Evolutionary conservation across 1,140 invertebrate genomes (phyloP), one percentile per base, ranked within the genome.

Genomic region (Hypsibius dujardini): DNA sequence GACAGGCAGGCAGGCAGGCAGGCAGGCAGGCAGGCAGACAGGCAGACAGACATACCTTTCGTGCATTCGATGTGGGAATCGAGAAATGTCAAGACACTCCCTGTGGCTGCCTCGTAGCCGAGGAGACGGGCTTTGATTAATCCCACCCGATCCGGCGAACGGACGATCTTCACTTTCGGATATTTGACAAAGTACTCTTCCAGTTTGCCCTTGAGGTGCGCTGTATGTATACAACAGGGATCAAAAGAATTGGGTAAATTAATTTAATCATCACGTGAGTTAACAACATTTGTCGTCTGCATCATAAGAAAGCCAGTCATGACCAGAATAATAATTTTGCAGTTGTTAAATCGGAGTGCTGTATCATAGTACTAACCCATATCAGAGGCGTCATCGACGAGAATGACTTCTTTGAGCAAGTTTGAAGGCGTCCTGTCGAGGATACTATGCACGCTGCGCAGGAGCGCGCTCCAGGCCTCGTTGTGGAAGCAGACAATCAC

Each of bases 401-500:
- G 46, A 2, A 73, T 73, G 2, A 73, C 69, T 73, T 78, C 77
- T 62, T 76, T 76, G n/a, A 78, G 72, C 3, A 78, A 72, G 47
- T 75, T 47, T 2, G 70, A 42, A 1, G 77, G 77, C 1, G 76
- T 76, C 47, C 76, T 62, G 56, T 78, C 74, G 2, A 78, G 71
- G 15, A 78, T 74, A 7, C 73, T 74, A 73, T 78, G 76, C 1
- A 78, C 74, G 7, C 76, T 78, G 12, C 77, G 74, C 46, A 78
- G 70, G 1, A 80, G 74, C 28, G 79, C 78, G 15, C 77, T 78
- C 79, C 79, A 79, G 0, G 80, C 80, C 73, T 81, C 77, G 79
- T 95, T 94, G 80, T 95, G 90, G 81, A 94, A 80, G 67, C 92
- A 97, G 74, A 98, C 91, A 70, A 98, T 90, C 2, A 98, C 93